Evolutionary conservation across 1,140 invertebrate species (phyloP), one percentile per base, ranked within the genome.

Genomic region (Lepidotrigona ventralis): DNA sequence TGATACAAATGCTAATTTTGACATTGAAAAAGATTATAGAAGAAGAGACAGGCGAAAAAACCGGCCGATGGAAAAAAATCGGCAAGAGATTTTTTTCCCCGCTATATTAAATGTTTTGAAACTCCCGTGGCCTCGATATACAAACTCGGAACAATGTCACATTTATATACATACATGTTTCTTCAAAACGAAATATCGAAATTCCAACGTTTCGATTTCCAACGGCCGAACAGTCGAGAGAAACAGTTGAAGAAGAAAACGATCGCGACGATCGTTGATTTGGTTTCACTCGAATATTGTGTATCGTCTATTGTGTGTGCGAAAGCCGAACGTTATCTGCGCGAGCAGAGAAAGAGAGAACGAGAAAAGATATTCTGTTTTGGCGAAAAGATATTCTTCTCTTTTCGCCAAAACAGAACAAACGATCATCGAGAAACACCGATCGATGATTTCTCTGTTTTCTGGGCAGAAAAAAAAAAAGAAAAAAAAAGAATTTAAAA

Each of bases 401-500:
- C n/a, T n/a, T n/a, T n/a, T 81, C n/a, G 53, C 39, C 11, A 23
- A 53, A 33, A 54, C 1, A 15, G 53, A 21, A 23, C 15, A 26
- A 68, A 58, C 17, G 74, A 23, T 33, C 23, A 15, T 60, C 29
- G 29, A n/a, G 26, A 5, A 74, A 54, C 53, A 21, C 29, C 26
- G 26, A 33, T 21, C 69, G 72, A 6, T 46, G 39, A 46, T 46
- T 46, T 46, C 39, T 9, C 39, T 46, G 39, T 46, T 46, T 46
- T 46, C 6, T 46, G 6, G 8, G 39, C 39, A 8, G 9, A 8
- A 46, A 46, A 8, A 8, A 8, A 33, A 33, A 29, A 29, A 29
- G 29, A 29, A 29, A 29, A 29, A 29, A 53, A 56, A n/a, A 74
- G 26, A 68, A 78, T 83, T 78, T 78, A 83, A 83, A 83, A 56